Evolutionary conservation across 1,140 invertebrate species (phyloP), one percentile per base, ranked within the genome.

Genomic region (Cardiocondyla obscurior): DNA sequence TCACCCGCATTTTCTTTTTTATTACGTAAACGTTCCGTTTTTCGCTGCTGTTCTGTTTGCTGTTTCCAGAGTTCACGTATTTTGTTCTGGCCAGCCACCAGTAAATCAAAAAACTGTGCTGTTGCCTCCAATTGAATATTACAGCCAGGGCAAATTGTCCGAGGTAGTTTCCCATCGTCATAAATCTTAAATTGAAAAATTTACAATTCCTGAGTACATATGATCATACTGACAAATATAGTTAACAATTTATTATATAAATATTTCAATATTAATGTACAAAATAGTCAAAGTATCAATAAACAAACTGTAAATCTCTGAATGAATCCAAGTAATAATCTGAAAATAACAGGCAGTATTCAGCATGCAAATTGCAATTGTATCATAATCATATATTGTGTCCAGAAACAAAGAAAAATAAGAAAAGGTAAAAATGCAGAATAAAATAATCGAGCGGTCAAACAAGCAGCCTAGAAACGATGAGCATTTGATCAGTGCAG

Each of bases 111-210:
- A 93, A 97, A 97, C 88, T 96, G 95, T 58, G 95, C 95, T 33
- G 96, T 96, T 14, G 96, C 95, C 89, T 97, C 96, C 83, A 97
- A 86, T 89, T 97, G 96, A 76, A 97, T 96, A 83, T 96, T 96
- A 90, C 96, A 97, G 22, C 96, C 96, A 3, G 96, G 96, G 90
- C 96, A 97, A 87, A 97, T 96, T 16, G 95, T 96, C 51, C 95
- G 94, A 14, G 96, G 96, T 84, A 96, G 92, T 88, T 96, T 95
- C 16, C 95, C 96, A 95, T 97, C 96, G 92, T 96, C 95, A 79
- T 92, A 90, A 57, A 97, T 94, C 96, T 97, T 83, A 67, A 91
- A 92, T 77, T 79, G 19, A 30, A 44, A 88, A 2, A 25, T 30
- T 70, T 36, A 36, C 22, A 67, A 10, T 57, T 22, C 22, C 33